Percentiles rank a stretch among this genome's conserved stretches.
These are phyloP conservation scores for Papilio demoleus DNA, from an alignment of 2,888 invertebrate genomes.

Conservation along the genomic window DNA sequence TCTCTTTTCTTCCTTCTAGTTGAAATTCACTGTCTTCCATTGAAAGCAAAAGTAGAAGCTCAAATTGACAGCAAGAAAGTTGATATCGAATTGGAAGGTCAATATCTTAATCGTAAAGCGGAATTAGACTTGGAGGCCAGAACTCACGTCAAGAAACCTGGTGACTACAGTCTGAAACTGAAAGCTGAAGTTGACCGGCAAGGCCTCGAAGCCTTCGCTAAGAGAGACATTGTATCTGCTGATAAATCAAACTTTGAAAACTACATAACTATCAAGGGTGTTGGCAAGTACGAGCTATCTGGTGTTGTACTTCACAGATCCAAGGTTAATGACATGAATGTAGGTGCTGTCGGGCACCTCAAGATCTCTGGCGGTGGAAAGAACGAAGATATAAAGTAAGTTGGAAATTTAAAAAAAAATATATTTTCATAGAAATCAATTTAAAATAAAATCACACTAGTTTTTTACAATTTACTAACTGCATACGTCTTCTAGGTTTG, in stretches of 20 bases:
- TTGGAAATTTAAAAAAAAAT: slow-evolving; percentile 34
- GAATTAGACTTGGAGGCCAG: slow-evolving; percentile 84
- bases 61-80: slow-evolving; percentile 83
- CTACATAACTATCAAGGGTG: slow-evolving; percentile 82
- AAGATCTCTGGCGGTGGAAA: slow-evolving; percentile 79
- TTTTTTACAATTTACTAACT: not conserved
- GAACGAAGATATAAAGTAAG: slow-evolving; percentile 83
- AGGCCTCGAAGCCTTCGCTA: slow-evolving; percentile 77
- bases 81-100: slow-evolving; percentile 81
- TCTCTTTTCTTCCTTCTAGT: slow-evolving; percentile 60
- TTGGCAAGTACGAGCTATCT: slow-evolving; percentile 85
- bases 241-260: slow-evolving; percentile 86
- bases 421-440: not conserved
- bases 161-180: slow-evolving; percentile 72
- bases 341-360: slow-evolving; percentile 82
- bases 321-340: slow-evolving; percentile 80
- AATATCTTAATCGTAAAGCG: slow-evolving; percentile 84
- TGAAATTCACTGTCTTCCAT: slow-evolving; percentile 78
- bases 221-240: slow-evolving; percentile 80
- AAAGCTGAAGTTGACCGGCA: slow-evolving; percentile 60
- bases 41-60: slow-evolving; percentile 81
- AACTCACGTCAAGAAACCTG: slow-evolving; percentile 69
- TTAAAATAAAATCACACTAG: not conserved
- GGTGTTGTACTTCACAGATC: slow-evolving; percentile 83
- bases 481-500: slow-evolving; percentile 61